Conservation (phyloP, 1,140 invertebrate genomes). For the Hyphantria cunea region DNA sequence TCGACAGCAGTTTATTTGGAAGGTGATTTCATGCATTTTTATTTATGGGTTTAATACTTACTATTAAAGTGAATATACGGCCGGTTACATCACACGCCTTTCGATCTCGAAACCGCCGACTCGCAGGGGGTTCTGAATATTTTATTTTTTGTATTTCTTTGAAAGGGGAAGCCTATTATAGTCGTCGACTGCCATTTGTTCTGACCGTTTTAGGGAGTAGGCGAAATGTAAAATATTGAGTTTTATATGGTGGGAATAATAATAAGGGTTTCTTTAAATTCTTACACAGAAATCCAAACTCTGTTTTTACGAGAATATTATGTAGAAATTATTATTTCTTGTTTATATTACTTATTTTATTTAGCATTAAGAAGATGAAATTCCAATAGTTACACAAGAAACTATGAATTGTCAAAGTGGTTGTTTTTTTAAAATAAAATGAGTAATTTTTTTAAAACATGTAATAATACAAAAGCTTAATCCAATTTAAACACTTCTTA, state of each 20-base stretch:
- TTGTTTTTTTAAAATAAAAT: no score
- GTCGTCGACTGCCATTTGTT: slow-evolving; percentile 5
- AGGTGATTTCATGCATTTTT: slow-evolving; percentile 83
- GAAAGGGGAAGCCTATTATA: slow-evolving; percentile 17
- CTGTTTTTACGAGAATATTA: no score
- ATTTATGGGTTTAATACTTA: slow-evolving; percentile 31
- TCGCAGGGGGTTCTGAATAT: slow-evolving; percentile 24
- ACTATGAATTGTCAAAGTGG: no score
- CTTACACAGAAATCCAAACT: no score
- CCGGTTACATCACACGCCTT: slow-evolving; percentile 8
- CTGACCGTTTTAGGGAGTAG: not conserved
- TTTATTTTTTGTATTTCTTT: slow-evolving; percentile 14
- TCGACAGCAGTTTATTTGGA: slow-evolving; percentile 87
- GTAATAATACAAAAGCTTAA: not conserved
- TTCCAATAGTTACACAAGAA: no score
- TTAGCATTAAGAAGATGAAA: no score
- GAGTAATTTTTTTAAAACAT: no score
- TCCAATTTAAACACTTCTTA: not conserved
- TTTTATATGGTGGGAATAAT: no score
- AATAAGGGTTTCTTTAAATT: no score
- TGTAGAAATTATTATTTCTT: no score
- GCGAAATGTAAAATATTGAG: not conserved
- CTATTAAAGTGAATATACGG: slow-evolving; percentile 25
- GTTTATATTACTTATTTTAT: no score
- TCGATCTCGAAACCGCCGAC: slow-evolving; percentile 12